Base-by-base conservation (phyloP, 92 coral and sea anemone genomes). In the Isaurus tuberculatus region DNA sequence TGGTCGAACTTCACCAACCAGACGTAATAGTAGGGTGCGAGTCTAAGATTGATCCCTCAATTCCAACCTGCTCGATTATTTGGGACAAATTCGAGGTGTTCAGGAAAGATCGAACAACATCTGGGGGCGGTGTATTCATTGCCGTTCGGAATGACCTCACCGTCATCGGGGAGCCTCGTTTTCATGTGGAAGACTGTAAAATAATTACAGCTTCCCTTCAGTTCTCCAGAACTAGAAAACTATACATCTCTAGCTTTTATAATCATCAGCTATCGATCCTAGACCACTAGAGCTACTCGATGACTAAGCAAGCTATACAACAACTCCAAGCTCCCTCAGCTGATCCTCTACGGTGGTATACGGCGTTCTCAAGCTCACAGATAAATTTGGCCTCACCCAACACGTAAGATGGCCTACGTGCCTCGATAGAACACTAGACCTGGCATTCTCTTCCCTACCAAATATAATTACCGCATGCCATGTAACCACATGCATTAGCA, bases 381-480 rank as follows among this genome's bases (percentile, higher is more conserved):
- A 51, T 3, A 51, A 51, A 51, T 1, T 51, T 51, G 61, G 61
- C 61, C 61, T 51, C 61, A 51, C 61, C 10, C 88, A 83, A 70
- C 91, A 83, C 65, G 91, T 88, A n/a, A 79, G 68, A 71, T 70
- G 83, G 65, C 88, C 91, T 29, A 88, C 84, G 49, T 81, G 86
- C 43, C 88, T 73, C 55, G 49, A 81, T 32, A 70, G 75, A 69
- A 80, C 79, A 14, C 84, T 84, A 17, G 89, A 88, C 74, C 88
- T 84, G 36, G 88, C 60, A 33, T 75, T 84, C 58, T 85, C 87
- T 34, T 81, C 90, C 49, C 69, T 32, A 42, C 81, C 77, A 43
- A 83, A 74, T n/a, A 44, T 72, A 30, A 81, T 87, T 77, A 70
- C 64, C 60, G 51, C 84, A 32, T 88, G 90, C 43, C 84, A 83